phyloP scores from a whole-genome alignment of 2,797 vertebrate species.

The Cuculus canorus region DNA sequence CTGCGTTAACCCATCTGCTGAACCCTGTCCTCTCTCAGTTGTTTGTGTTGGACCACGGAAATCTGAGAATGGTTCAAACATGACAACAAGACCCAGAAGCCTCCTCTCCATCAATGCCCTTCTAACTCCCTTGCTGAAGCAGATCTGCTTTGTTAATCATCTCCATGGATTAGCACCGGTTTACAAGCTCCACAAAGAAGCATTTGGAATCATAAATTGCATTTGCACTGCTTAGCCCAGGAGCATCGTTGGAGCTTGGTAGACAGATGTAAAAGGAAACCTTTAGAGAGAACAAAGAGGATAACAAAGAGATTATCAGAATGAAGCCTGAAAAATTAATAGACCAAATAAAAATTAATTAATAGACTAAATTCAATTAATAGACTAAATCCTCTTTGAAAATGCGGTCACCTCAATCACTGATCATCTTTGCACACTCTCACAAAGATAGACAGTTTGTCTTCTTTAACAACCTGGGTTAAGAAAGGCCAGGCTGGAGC shows the following conservation, averaged over 20 bases:
- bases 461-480: not conserved
- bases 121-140: not conserved
- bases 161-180: not conserved
- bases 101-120: not conserved
- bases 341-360: constrained; percentile 52
- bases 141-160: constrained; percentile 20
- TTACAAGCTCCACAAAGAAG: constrained; percentile 4
- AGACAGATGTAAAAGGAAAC: constrained; percentile 29
- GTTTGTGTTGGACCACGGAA: not conserved
- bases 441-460: fast-evolving
- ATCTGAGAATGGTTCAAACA: not conserved
- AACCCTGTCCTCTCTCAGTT: not conserved
- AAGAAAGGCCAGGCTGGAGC: not conserved
- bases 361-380: constrained; percentile 51
- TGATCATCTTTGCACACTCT: not conserved
- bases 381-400: constrained; percentile 15
- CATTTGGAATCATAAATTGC: not conserved
- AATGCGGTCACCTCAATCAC: not conserved
- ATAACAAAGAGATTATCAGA: constrained; percentile 39
- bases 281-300: constrained; percentile 15
- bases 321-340: constrained; percentile 21
- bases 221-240: not conserved
- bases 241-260: not conserved
- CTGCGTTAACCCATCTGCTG: not conserved
- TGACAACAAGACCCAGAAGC: not conserved